Evolutionary conservation across 2,888 invertebrate species (phyloP), one percentile per base, ranked within the genome.

Genomic region (Ditula angustiorana): DNA sequence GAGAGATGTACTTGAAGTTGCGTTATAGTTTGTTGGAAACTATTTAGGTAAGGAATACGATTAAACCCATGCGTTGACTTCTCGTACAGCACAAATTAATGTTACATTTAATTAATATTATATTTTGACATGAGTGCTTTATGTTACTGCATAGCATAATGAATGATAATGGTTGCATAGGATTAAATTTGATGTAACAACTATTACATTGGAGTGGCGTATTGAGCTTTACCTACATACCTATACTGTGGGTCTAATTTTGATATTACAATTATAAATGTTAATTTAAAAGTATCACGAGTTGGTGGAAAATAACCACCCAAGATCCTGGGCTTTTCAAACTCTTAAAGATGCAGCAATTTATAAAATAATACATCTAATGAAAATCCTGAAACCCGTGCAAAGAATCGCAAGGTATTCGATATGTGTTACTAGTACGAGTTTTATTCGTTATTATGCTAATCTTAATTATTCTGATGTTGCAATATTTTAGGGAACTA

Each of bases 101-200:
- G 28, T 50, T 62, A 82, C 84, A 84, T 50, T 62, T 26, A 23
- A 7, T 16, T 28, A 21, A 33, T 52, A 35, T 53, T 21, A 16
- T 53, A 35, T 53, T 23, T 2, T 35, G 35, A 35, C n/a, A n/a
- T n/a, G n/a, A n/a, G n/a, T n/a, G n/a, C n/a, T n/a, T n/a, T n/a
- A n/a, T n/a, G n/a, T 62, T 30, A 53, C 33, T 33, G 5, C 21
- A 30, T 33, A 23, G 30, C 33, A 28, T 5, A 21, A 11, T 61
- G n/a, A 49, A n/a, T 26, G 13, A 37, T 59, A 35, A 19, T 59
- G 16, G 19, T 35, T 16, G 24, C 10, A 55, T 46, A 19, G 7
- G 26, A n/a, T 37, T 28, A 16, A 24, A 28, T 46, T 53, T 33
- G n/a, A 55, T 5, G 13, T 28, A 46, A 26, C 19, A 49, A 10